Conservation (phyloP, 2,113 vertebrate genomes). For the Bucco capensis region DNA sequence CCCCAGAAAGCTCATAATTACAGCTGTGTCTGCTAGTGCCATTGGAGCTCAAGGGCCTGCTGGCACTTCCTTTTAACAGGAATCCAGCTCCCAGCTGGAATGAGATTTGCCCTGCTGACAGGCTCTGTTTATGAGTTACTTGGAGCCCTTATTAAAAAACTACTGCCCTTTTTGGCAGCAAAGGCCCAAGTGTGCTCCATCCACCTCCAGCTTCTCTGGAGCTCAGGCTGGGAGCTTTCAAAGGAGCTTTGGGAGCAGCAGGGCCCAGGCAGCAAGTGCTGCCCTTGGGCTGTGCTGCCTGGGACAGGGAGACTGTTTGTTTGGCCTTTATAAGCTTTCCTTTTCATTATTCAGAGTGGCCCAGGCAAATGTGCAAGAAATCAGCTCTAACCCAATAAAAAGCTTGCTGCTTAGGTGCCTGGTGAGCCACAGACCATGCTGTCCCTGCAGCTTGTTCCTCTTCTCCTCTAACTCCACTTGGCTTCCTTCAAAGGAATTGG, state of each 20-base stretch:
- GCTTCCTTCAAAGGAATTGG: background rate
- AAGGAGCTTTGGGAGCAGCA: background rate
- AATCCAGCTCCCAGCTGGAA: conserved; percentile 58
- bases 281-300: conserved; percentile 13
- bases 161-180: background rate
- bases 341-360: background rate
- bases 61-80: conserved; percentile 53
- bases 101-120: conserved; percentile 47
- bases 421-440: background rate
- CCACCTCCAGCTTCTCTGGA: background rate
- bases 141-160: conserved; percentile 60
- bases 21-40: conserved; percentile 40
- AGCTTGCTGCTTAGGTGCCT: background rate
- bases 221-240: background rate
- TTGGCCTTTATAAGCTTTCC: background rate
- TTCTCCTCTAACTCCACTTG: background rate
- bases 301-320: background rate
- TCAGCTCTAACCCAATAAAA: conserved; percentile 18
- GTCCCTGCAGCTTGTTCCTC: background rate
- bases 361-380: background rate
- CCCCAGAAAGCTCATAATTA: conserved; percentile 35
- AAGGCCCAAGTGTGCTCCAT: rapidly evolving
- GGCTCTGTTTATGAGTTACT: conserved; percentile 52
- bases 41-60: conserved; percentile 57
- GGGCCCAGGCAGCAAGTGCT: background rate